Base-by-base conservation (phyloP, 2,888 invertebrate species). In the Temnothorax unifasciatus region DNA sequence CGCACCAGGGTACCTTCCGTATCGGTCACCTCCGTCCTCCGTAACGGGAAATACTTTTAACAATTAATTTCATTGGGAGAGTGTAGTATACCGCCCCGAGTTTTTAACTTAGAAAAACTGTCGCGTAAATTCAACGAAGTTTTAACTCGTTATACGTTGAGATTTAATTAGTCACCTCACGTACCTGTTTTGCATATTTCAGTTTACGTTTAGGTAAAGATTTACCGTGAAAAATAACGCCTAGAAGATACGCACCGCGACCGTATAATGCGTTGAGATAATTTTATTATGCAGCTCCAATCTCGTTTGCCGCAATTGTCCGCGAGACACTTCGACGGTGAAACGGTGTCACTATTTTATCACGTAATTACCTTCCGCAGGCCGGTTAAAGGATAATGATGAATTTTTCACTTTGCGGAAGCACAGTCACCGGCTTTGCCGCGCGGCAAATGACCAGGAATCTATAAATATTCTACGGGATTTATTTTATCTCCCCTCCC, bases 161-260 rank as follows among this genome's bases (percentile, higher is more conserved):
- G 54, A 79, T 47, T 79, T 79, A 79, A 79, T 79, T 79, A 79
- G 71, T 79, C 79, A 59, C 59, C 59, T 71, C 79, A 47, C 79
- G 79, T 59, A 59, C 59, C 21, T 38, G 21, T 38, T 59, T 69
- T 59, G 79, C 79, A 59, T 79, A 79, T 71, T 59, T 79, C 71
- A 50, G 71, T 71, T 71, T 47, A 38, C 79, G 34, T 71, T 71
- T 59, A 15, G 41, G 57, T 34, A 34, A 38, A 47, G 34, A 61
- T 61, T 79, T 59, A 52, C 52, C 21, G 18, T 59, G 38, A 15
- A 34, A 34, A 59, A 21, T 38, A 29, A 38, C 57, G 34, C 18
- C 18, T 15, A 15, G 18, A 18, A 68, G 47, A 52, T 38, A 34
- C n/a, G 9, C 18, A 9, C n/a, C 15, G 15, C 15, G 9, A 21